Evolutionary conservation across 2,888 invertebrate genomes (phyloP).

Genomic region (Zhengitettix transpicula): DNA sequence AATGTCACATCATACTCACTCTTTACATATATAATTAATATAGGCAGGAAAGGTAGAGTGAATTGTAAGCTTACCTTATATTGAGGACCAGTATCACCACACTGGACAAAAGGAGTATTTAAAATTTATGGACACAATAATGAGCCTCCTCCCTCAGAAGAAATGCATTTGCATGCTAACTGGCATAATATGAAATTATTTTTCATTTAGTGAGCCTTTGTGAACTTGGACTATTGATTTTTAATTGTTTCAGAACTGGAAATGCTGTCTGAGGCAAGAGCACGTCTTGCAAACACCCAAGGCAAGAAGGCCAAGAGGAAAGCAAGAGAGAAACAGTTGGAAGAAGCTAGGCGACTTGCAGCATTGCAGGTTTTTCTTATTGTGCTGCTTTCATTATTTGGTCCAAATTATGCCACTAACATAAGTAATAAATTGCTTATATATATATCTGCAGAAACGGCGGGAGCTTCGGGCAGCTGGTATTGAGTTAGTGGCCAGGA

Average conservation of each 20-base stretch:
- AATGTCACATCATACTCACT: background rate
- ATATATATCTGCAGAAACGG: slow-evolving; percentile 45
- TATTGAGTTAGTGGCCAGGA: slow-evolving; percentile 37
- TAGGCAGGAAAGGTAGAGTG: too few relatives aligned
- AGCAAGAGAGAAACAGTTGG: slow-evolving; percentile 94
- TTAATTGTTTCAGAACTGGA: slow-evolving; percentile 57
- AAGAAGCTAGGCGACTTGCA: slow-evolving; percentile 90
- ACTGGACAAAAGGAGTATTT: too few relatives aligned
- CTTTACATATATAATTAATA: too few relatives aligned
- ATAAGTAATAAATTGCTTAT: background rate
- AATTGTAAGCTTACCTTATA: too few relatives aligned
- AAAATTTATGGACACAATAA: too few relatives aligned
- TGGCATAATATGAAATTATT: too few relatives aligned
- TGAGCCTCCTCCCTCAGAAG: too few relatives aligned
- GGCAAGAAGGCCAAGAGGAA: slow-evolving; percentile 87
- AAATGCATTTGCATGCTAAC: too few relatives aligned
- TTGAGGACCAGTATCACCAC: too few relatives aligned
- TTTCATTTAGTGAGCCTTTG: too few relatives aligned
- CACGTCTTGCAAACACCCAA: slow-evolving; percentile 95
- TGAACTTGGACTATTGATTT: too few relatives aligned
- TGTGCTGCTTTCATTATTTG: too few relatives aligned
- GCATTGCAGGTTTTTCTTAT: slow-evolving; percentile 50
- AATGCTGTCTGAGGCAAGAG: slow-evolving; percentile 97
- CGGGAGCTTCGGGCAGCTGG: slow-evolving; percentile 94
- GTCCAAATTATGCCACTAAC: background rate